Evolutionary conservation across 2,797 vertebrate species (phyloP).

Genomic region (Pangasius macronema): DNA sequence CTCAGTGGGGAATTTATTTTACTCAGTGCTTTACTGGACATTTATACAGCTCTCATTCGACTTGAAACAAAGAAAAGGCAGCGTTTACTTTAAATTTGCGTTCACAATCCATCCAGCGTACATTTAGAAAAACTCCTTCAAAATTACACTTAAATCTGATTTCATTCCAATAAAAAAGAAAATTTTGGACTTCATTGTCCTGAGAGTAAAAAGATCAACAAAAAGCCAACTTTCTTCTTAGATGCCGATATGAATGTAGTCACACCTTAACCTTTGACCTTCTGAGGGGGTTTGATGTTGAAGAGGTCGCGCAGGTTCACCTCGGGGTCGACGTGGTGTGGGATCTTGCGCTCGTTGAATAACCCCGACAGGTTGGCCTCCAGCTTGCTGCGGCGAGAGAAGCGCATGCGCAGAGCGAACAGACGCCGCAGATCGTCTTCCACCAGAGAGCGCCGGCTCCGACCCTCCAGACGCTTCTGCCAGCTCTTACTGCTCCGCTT

Average conservation of each 20-base stretch:
- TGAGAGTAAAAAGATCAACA: not conserved
- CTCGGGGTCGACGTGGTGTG: slow-evolving; percentile 74
- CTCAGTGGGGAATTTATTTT: too few species aligned
- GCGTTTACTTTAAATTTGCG: not conserved
- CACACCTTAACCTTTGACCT: slow-evolving; percentile 25
- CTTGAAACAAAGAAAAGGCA: not conserved
- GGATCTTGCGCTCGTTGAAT: slow-evolving; percentile 80
- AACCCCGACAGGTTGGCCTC: slow-evolving; percentile 76
- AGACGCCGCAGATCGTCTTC: slow-evolving; percentile 75
- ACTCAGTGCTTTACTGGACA: too few species aligned
- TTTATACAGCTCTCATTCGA: not conserved
- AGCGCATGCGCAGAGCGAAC: slow-evolving; percentile 72
- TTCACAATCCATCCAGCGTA: not conserved
- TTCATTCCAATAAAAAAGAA: not conserved
- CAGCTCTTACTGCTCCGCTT: slow-evolving; percentile 68
- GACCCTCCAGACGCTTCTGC: slow-evolving; percentile 74
- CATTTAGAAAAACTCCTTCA: not conserved
- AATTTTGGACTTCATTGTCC: not conserved
- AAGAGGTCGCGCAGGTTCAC: slow-evolving; percentile 77
- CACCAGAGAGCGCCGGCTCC: slow-evolving; percentile 61
- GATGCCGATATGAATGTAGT: not conserved
- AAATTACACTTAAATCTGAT: not conserved
- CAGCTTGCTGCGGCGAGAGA: slow-evolving; percentile 70
- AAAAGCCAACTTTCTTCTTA: too few species aligned
- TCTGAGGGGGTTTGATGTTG: slow-evolving; percentile 56